Evolutionary conservation across 2,888 invertebrate species (phyloP), one percentile per base, ranked within the genome.

Genomic region (Platycheirus albimanus): DNA sequence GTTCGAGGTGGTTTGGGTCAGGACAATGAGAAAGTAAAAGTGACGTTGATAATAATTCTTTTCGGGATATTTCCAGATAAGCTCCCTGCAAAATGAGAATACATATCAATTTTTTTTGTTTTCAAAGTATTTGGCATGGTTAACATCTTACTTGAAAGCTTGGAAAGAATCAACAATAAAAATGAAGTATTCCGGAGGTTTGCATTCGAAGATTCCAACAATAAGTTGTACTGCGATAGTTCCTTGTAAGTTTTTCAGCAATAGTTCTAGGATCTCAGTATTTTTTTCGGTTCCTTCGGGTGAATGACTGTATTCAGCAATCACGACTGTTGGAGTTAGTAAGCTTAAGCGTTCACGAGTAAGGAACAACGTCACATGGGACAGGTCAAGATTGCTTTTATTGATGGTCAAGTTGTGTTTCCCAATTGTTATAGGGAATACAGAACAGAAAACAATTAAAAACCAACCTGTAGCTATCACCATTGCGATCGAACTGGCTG

Each of bases 21-120:
- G 45, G 24, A 89, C 76, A 6, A 89, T 85, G 8, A 88, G 58
- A 49, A 88, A 88, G 63, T 86, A 88, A 89, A 6, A 28, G 20
- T 13, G 38, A 13, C 38, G 38, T 2, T 41, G 87, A 41, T 86
- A 88, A 41, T 86, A 88, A 24, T 87, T 85, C 1, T 86, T 85
- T 13, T 88, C 88, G 17, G 24, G 24, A 24, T 4, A 24, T 24
- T 24, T 24, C 24, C 24, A 24, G 6, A 24, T 6, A 3, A 24
- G 6, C 81, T 76, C 3, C 80, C 30, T 3, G 87, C 85, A 10
- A 86, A 74, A n/a, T n/a, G n/a, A 24, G 24, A 24, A 24, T 6
- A n/a, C 2, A 13, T n/a, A 13, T n/a, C n/a, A 3, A 13, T 38
- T 13, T 41, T 13, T 41, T 13, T n/a, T n/a, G n/a, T n/a, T n/a